Evolutionary conservation across 92 coral and sea anemone species (phyloP), one percentile per base, ranked within the genome.

Genomic region (Porites evermanni): DNA sequence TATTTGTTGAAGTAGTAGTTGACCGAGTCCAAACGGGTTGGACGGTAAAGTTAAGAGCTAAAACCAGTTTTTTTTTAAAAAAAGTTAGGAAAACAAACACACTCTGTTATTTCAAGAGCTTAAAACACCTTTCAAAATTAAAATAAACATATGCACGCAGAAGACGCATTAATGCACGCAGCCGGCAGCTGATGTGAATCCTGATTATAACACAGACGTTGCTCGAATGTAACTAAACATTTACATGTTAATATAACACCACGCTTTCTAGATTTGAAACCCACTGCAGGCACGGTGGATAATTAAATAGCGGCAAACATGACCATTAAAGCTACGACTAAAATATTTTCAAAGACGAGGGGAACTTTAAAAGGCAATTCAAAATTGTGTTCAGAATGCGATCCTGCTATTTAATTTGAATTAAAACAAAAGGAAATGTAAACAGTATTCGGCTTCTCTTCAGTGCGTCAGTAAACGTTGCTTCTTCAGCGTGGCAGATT

Each of bases 371-470:
- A 38, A 38, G 8, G n/a, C 21, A 20, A 63, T 63, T 3, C 16
- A 20, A 63, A 63, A 63, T 16, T 3, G 8, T 63, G n/a, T 63
- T 63, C 67, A 63, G 20, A 63, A 17, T 70, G 51, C 38, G 13
- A 56, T 14, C 16, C 44, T 70, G 17, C 52, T 23, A 16, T 68
- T 66, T 67, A 68, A 80, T 68, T 67, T 67, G 52, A 80, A 80
- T 67, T 68, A 53, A 54, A 68, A 67, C 54, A 68, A 23, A 24
- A 38, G 47, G 7, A 29, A 24, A 77, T 24, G 53, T 80, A 53
- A 67, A 67, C 69, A 23, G 10, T 21, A 19, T 66, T 29, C 32
- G 32, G 32, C 32, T 29, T 2, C 32, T 29, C 32, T 29, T 29
- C 32, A 29, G 16, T 56, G 13, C 16, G 12, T 56, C 61, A 56